Evolutionary conservation across 2,113 vertebrate genomes (phyloP), one percentile per base, ranked within the genome.

Genomic region (Pterocles gutturalis): DNA sequence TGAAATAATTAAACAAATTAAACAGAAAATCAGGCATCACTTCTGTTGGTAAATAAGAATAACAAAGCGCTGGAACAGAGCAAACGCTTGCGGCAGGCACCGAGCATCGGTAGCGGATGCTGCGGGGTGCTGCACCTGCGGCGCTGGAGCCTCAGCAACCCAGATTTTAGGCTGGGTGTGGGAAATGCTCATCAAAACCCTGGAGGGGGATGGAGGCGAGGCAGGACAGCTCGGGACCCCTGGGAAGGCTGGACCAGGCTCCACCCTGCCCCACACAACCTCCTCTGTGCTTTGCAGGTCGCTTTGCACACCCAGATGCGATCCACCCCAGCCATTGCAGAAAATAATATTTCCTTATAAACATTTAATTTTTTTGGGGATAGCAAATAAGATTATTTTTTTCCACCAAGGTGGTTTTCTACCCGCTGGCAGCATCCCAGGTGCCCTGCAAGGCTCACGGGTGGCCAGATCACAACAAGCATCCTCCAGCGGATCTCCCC

Each of bases 171-270:
- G 21, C 28, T 51, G 49, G 24, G 43, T 5, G 3, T 72, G 38
- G 79, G 48, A 85, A 96, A 91, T 12, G 83, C 31, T 49, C 31
- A 38, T 43, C 21, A 61, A 26, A 89, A 73, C 7, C 34, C 65
- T 2, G 53, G 18, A 16, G 1, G 4, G 0, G 0, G 14, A 45
- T 51, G 72, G 10, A n/a, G 49, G n/a, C 21, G 58, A 71, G 41
- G 28, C 2, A 2, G 34, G 51, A 60, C 17, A 26, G 9, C 10
- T 22, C 11, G 5, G 48, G 12, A 61, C 4, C 33, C 34, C 80
- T 36, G 62, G 0, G 3, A 11, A 29, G 51, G 57, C 76, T 70
- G 67, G 34, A 55, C 54, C 0, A 5, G 75, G 61, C 16, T 46
- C 38, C 38, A 38, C 38, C 38, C 38, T 38, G 38, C 25, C 55